phyloP scores from a whole-genome alignment of 2,797 vertebrate species.

The Margarornis squamiger region DNA sequence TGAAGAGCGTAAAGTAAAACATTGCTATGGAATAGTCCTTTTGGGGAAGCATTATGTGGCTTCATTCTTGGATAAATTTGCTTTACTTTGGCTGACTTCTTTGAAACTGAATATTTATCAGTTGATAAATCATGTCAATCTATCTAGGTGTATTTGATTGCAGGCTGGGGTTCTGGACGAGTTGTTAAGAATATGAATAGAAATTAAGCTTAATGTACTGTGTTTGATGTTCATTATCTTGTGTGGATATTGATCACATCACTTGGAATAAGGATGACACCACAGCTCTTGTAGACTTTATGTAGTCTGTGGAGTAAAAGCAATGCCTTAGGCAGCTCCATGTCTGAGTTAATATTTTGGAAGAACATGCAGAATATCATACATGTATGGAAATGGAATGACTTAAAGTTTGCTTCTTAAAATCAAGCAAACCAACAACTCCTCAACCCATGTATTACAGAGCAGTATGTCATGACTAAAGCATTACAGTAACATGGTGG shows the following conservation, averaged over 20 bases:
- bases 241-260: fast-evolving
- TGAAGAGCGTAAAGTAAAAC: not conserved
- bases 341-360: not conserved
- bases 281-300: not conserved
- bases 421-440: not conserved
- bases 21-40: not conserved
- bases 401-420: not conserved
- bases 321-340: not conserved
- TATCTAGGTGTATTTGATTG: not conserved
- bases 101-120: not conserved
- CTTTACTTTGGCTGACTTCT: not conserved
- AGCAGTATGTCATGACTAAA: not conserved
- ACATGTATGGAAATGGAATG: not conserved
- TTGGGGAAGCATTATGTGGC: not conserved
- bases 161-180: not conserved
- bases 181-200: not conserved
- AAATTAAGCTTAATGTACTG: not conserved
- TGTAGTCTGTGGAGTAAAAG: not conserved
- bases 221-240: not conserved
- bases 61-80: not conserved
- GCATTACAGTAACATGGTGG: not conserved
- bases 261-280: not conserved
- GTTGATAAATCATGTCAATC: not conserved
- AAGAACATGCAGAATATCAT: not conserved
- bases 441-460: not conserved